Conservation (phyloP, 1,140 invertebrate species). For the Sycophaga agraensis region DNA sequence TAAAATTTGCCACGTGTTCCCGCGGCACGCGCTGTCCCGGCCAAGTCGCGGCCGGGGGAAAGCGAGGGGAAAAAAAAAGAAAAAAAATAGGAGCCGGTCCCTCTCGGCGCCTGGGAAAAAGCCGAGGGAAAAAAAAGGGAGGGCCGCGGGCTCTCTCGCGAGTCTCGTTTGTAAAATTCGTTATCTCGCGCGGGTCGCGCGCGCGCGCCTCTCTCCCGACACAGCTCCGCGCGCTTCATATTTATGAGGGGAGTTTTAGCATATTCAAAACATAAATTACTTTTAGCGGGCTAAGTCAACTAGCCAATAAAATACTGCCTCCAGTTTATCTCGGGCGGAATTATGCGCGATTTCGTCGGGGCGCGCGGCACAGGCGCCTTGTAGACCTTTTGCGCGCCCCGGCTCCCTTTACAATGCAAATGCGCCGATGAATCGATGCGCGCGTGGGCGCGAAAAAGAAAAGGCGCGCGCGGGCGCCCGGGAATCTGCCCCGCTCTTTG, state of each 20-base stretch:
- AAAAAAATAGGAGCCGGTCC: no score
- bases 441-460: no score
- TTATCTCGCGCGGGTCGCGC: constrained; percentile 37
- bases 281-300: constrained; percentile 46
- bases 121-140: background rate
- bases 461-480: no score
- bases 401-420: background rate
- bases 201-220: background rate
- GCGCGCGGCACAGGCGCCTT: no score
- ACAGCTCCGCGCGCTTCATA: constrained; percentile 46
- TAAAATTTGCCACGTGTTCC: no score
- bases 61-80: background rate
- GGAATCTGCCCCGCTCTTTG: background rate
- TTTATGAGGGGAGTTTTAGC: constrained; percentile 51
- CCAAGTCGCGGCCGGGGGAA: background rate
- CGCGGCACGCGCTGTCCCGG: no score
- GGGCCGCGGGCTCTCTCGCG: background rate
- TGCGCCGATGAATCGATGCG: no score
- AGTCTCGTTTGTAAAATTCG: constrained; percentile 46
- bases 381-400: no score
- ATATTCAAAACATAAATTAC: constrained; percentile 54
- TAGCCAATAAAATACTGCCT: constrained; percentile 49
- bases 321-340: constrained; percentile 42
- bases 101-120: no score
- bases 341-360: background rate